Conservation (phyloP, 2,113 vertebrate genomes). For the Cryptoleucopteryx plumbea region DNA sequence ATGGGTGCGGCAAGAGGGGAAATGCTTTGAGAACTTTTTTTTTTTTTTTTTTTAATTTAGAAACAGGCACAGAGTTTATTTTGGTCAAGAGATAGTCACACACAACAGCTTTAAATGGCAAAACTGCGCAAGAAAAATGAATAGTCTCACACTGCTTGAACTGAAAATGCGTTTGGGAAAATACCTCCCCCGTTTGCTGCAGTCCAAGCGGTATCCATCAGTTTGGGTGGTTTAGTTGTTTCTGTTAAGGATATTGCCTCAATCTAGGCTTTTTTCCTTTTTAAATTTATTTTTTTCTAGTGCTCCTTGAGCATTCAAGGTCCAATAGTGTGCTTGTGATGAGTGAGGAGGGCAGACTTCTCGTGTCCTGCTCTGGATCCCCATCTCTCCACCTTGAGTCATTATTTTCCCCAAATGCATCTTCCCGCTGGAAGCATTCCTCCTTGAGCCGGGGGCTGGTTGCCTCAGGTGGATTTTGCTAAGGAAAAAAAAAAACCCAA, state of each 20-base stretch:
- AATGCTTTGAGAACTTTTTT: constrained; percentile 23
- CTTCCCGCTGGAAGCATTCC: neutral
- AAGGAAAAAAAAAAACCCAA: neutral
- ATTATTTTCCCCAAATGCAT: neutral
- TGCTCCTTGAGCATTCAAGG: neutral
- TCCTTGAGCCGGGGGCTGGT: neutral
- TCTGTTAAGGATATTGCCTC: neutral
- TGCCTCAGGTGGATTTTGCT: neutral
- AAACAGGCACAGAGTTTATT: constrained; percentile 21
- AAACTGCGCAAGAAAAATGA: neutral
- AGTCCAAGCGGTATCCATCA: neutral
- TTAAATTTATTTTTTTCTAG: neutral
- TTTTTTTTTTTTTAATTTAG: neutral
- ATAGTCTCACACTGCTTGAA: neutral
- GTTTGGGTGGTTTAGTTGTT: neutral
- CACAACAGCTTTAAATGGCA: neutral
- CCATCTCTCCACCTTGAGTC: neutral
- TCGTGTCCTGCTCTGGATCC: neutral
- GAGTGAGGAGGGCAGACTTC: neutral
- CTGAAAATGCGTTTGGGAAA: neutral
- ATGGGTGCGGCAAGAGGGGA: constrained; percentile 38
- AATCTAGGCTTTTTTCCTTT: neutral
- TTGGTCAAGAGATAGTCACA: constrained; percentile 43
- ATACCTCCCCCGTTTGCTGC: neutral
- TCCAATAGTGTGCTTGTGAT: neutral